Conservation (phyloP, 2,797 vertebrate genomes). For the Thalassophryne amazonica region DNA sequence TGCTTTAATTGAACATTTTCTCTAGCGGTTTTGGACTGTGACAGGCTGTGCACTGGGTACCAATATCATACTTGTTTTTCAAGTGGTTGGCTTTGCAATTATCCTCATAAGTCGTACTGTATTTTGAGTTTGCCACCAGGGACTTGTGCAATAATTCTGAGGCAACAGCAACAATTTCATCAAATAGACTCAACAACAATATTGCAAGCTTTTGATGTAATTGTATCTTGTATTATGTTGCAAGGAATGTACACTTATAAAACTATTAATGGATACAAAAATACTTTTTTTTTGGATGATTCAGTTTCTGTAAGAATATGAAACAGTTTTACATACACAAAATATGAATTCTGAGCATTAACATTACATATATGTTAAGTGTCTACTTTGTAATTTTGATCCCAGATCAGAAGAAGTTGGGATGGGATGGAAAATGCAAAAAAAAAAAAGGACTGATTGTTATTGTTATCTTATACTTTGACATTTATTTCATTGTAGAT, state of each 20-base stretch:
- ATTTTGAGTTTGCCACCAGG: slow-evolving; percentile 61
- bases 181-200: slow-evolving; percentile 51
- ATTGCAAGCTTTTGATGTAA: slow-evolving; percentile 53
- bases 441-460: too few relatives aligned
- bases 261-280: slow-evolving; percentile 40
- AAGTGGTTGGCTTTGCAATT: slow-evolving; percentile 72
- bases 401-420: too few relatives aligned
- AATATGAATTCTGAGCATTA: too few relatives aligned
- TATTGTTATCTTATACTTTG: too few relatives aligned
- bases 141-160: slow-evolving; percentile 62
- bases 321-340: not conserved
- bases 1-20: slow-evolving; percentile 62
- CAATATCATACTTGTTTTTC: slow-evolving; percentile 62
- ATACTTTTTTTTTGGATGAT: slow-evolving; percentile 23
- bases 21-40: slow-evolving; percentile 39
- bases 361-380: too few relatives aligned
- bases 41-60: slow-evolving; percentile 39
- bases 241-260: slow-evolving; percentile 34
- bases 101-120: slow-evolving; percentile 64
- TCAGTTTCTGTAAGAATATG: slow-evolving; percentile 13
- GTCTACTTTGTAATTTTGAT: too few relatives aligned
- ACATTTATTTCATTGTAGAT: too few relatives aligned
- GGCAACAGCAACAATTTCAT: slow-evolving; percentile 62
- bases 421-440: too few relatives aligned
- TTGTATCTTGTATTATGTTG: slow-evolving; percentile 53